Percentiles rank a stretch among this genome's conserved stretches.
Evolutionary conservation across 2,113 vertebrate genomes (phyloP).

Genomic region (Todiramphus chloris): DNA sequence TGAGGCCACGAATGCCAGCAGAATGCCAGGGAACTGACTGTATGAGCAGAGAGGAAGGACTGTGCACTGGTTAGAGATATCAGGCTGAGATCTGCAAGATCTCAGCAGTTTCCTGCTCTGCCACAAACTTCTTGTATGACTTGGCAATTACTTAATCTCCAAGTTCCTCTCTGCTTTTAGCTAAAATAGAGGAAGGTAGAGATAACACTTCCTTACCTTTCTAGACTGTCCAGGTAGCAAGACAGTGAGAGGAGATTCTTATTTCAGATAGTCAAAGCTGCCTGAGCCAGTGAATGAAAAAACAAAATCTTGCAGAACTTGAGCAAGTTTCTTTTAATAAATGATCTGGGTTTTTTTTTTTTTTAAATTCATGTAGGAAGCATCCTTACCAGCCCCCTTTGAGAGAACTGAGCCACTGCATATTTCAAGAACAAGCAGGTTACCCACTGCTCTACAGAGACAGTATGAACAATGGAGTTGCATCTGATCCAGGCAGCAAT

Average conservation of each 20-base stretch:
- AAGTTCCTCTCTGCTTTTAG: conserved; percentile 24
- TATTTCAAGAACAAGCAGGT: not conserved
- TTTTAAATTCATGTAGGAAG: not conserved
- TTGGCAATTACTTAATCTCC: conserved; percentile 2
- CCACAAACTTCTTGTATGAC: conserved; percentile 14
- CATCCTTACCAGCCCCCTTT: not conserved
- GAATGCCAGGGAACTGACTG: not conserved
- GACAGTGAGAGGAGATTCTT: not conserved
- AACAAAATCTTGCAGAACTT: not conserved
- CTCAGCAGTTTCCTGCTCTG: conserved; percentile 28
- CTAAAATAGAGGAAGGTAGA: conserved; percentile 2
- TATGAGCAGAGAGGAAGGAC: not conserved
- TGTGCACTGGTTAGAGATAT: not conserved
- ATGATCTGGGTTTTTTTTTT: not conserved
- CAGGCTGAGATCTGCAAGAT: not conserved
- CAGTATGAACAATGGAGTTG: not conserved
- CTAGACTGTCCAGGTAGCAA: not conserved
- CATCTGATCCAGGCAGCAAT: not conserved
- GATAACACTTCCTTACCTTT: not conserved
- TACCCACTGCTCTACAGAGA: not conserved
- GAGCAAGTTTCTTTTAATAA: not conserved
- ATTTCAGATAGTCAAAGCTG: conserved; percentile 9
- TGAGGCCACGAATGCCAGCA: not conserved
- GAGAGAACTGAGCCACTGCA: not conserved
- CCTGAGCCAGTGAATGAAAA: not conserved